Evolutionary conservation across 2,797 vertebrate genomes (phyloP), one percentile per base, ranked within the genome.

Genomic region (Chloroceryle inda): DNA sequence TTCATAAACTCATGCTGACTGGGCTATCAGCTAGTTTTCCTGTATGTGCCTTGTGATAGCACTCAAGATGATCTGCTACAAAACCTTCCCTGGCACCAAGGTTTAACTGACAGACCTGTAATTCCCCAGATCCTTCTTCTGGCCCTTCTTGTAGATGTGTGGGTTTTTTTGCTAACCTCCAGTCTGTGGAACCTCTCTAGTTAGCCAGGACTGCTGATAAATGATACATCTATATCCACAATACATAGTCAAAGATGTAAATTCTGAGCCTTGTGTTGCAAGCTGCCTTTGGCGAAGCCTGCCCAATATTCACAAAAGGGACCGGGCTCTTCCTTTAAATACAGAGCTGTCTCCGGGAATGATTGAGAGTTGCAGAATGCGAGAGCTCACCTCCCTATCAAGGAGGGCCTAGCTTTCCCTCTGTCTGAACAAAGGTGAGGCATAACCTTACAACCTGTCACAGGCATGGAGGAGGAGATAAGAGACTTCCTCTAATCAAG

Each of bases 401-500:
- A 50, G 33, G 76, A 76, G 35, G 11, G 42, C 62, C 26, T 37
- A 2, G 1, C 62, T 78, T 95, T 94, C 13, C 15, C 35, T 64
- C 12, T 64, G 19, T 35, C 52, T 66, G 55, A 88, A 44, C 53
- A 88, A 59, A 92, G 63, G 33, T 85, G 66, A 90, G 71, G 67
- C 19, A 26, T 23, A 76, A 76, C 84, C 66, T 88, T 77, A 42
- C 74, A 87, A 37, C 31, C 47, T 63, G 17, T 94, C 44, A 38
- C 17, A 58, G 12, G 29, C 67, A 58, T 0, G 0, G 55, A 59
- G 33, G 24, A 75, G 59, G 63, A 94, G 74, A 79, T 87, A 82
- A 82, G 71, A 93, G 75, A 77, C 44, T 85, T 92, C 87, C 53
- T 80, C 27, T 93, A 91, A 94, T 93, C 84, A 89, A 82, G 44